These are phyloP conservation scores for Spea bombifrons DNA, from an alignment of 2,113 vertebrate genomes.

Conservation along the genomic window DNA sequence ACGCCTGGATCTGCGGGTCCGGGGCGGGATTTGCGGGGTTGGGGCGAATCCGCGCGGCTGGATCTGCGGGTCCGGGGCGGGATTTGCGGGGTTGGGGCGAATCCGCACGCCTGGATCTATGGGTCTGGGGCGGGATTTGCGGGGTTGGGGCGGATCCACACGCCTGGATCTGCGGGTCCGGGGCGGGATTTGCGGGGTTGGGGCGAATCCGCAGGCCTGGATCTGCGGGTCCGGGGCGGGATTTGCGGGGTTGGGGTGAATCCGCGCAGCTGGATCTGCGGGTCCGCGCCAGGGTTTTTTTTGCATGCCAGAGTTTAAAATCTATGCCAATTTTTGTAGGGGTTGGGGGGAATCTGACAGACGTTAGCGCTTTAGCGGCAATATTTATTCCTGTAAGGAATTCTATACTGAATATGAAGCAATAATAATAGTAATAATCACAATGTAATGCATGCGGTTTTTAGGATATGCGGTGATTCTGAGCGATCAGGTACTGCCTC, in stretches of 20 bases:
- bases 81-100: background rate
- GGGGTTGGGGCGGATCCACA: slow-evolving; percentile 2
- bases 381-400: slow-evolving; percentile 36
- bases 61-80: no score
- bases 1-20: no score
- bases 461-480: slow-evolving; percentile 23
- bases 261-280: background rate
- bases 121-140: no score
- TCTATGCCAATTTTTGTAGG: slow-evolving; percentile 80
- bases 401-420: slow-evolving; percentile 35
- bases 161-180: background rate
- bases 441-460: slow-evolving; percentile 41
- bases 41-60: no score
- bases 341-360: slow-evolving; percentile 52
- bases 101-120: background rate
- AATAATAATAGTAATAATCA: slow-evolving; percentile 34
- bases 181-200: background rate
- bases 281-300: background rate
- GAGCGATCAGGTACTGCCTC: slow-evolving; percentile 29
- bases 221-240: no score
- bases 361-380: slow-evolving; percentile 42
- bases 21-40: no score
- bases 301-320: slow-evolving; percentile 60
- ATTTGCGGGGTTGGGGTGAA: background rate
- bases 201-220: background rate